Evolutionary conservation across 2,888 invertebrate genomes (phyloP).

Genomic region (Ryuthela nishihirai): DNA sequence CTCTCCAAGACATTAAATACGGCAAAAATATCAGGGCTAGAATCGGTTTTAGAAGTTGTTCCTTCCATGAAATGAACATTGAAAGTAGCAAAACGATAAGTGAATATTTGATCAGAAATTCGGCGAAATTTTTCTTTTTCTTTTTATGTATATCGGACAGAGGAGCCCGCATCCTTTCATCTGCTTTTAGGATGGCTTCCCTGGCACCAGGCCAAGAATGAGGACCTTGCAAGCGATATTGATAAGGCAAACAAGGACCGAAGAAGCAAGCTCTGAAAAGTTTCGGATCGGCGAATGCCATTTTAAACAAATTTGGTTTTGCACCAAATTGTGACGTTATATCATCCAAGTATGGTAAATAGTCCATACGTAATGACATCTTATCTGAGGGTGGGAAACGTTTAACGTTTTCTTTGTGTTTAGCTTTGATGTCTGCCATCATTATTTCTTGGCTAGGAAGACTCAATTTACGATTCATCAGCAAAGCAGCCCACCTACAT

Average conservation of each 20-base stretch:
- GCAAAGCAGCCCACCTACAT: not conserved
- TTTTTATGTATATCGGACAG: too few species aligned
- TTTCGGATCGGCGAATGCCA: slow-evolving; percentile 43
- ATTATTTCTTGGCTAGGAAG: not conserved
- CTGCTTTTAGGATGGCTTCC: slow-evolving; percentile 1
- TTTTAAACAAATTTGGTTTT: slow-evolving; percentile 48
- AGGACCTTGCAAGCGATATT: slow-evolving; percentile 8
- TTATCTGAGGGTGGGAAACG: not conserved
- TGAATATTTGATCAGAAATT: too few species aligned
- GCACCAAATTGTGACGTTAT: not conserved
- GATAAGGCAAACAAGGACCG: slow-evolving; percentile 9
- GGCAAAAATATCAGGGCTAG: too few species aligned
- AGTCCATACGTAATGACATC: not conserved
- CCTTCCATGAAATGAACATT: too few species aligned
- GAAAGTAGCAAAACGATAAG: too few species aligned
- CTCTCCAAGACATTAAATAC: too few species aligned
- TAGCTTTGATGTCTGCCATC: not conserved
- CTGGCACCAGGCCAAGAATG: slow-evolving; percentile 6
- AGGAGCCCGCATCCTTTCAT: not conserved
- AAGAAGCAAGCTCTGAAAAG: not conserved
- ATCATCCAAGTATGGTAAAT: slow-evolving; percentile 4
- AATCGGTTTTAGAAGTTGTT: too few species aligned
- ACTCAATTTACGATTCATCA: not conserved
- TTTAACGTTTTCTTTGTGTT: not conserved
- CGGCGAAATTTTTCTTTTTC: too few species aligned